phyloP scores from a whole-genome alignment of 2,113 vertebrate species.

The Marmota monax region DNA sequence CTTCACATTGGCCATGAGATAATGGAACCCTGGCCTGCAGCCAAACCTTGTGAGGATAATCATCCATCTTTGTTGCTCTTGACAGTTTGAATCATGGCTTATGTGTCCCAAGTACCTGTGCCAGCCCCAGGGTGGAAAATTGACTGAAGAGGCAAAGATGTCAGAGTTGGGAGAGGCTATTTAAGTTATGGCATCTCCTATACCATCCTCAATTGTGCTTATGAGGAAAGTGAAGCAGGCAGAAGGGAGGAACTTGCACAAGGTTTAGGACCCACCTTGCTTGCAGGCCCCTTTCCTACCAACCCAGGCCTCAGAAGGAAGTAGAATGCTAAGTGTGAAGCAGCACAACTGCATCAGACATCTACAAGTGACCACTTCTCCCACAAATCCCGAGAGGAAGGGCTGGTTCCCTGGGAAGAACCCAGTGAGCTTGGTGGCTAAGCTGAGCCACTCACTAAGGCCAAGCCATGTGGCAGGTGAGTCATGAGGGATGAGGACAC shows the following conservation, averaged over 20 bases:
- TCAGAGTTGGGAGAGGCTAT: neutral
- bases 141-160: neutral
- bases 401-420: neutral
- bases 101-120: neutral
- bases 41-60: neutral
- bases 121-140: neutral
- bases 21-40: conserved; percentile 13
- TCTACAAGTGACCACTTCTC: neutral
- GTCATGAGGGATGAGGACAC: neutral
- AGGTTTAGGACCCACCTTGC: neutral
- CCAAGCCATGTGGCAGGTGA: conserved; percentile 86
- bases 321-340: neutral
- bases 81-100: neutral
- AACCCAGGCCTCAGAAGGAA: neutral
- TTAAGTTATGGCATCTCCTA: neutral
- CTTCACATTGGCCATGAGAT: conserved; percentile 92
- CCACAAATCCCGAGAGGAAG: neutral
- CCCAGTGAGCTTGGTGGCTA: neutral
- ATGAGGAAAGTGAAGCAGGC: neutral
- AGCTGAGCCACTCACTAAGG: neutral
- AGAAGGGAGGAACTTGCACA: neutral
- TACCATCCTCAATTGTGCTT: neutral
- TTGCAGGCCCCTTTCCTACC: neutral
- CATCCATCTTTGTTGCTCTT: neutral
- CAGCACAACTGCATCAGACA: neutral